Evolutionary conservation across 2,113 vertebrate species (phyloP), one percentile per base, ranked within the genome.

Genomic region (Leptobrachium ailaonicum): DNA sequence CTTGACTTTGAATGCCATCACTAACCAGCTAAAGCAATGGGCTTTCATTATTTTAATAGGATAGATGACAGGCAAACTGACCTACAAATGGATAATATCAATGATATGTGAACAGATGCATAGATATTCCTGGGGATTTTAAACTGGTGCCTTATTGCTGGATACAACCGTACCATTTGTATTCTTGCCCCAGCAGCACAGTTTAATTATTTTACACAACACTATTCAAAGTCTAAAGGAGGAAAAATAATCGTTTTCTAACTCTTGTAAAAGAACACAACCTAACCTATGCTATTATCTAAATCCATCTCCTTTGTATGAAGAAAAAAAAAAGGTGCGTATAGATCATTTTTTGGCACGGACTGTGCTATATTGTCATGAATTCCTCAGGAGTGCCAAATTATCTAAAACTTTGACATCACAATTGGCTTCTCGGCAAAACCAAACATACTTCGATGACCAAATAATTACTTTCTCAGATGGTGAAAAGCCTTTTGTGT

Each of bases 221-320:
- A 32, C 62, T 7, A 20, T 40, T 13, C 44, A 50, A 14, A 50
- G 50, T 45, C 43, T 50, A 14, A 50, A 71, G 20, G 20, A 32
- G 42, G 41, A 6, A 50, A 69, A 69, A 20, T 32, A 50, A 10
- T 50, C 2, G 20, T 50, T 71, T 71, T 71, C n/a, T 20, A 3
- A 50, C 4, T 8, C 3, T 5, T 47, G 68, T 43, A 71, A 71
- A 50, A 45, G 44, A 71, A 71, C 43, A 9, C 3, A 20, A 20
- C 5, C 68, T n/a, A 71, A 72, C 50, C 40, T 41, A 40, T 82
- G 53, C 76, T 77, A 71, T n/a, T 47, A 67, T 10, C 76, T 77
- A 82, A 84, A 42, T 73, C 74, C 75, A 75, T 69, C 82, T 77
- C 74, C 45, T 84, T 47, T 75, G 69, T 82, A 83, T 44, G 41